Conservation (phyloP, 2,888 invertebrate species). For the Ernsta delagoae region DNA sequence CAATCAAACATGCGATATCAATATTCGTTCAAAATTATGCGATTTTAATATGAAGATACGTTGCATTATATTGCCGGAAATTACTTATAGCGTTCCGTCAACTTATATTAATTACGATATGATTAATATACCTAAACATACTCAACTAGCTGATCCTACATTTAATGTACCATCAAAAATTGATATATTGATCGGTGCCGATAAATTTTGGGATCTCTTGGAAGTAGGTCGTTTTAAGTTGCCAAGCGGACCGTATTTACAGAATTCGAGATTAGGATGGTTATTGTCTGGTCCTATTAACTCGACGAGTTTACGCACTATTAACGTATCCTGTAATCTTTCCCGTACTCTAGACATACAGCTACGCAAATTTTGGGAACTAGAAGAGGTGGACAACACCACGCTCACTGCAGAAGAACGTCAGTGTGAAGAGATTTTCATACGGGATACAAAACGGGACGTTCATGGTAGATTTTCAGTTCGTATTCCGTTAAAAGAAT, state of each 20-base stretch:
- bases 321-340: slow-evolving; percentile 37
- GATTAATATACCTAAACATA: slow-evolving; percentile 35
- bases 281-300: slow-evolving; percentile 36
- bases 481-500: background rate
- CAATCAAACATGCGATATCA: slow-evolving; percentile 15
- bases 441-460: slow-evolving; percentile 35
- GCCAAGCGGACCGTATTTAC: slow-evolving; percentile 40
- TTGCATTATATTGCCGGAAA: slow-evolving; percentile 25
- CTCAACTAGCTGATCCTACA: slow-evolving; percentile 40
- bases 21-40: slow-evolving; percentile 12
- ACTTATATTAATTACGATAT: slow-evolving; percentile 16
- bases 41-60: background rate
- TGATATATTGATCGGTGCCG: slow-evolving; percentile 39
- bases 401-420: slow-evolving; percentile 15
- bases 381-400: background rate
- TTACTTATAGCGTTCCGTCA: slow-evolving; percentile 35
- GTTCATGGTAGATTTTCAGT: background rate
- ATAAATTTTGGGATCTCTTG: slow-evolving; percentile 42
- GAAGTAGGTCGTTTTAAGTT: slow-evolving; percentile 36
- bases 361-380: slow-evolving; percentile 27
- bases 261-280: slow-evolving; percentile 43
- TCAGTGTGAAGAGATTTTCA: slow-evolving; percentile 39
- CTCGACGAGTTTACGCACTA: background rate
- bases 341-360: slow-evolving; percentile 29
- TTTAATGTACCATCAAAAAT: slow-evolving; percentile 29